A percentile compares a stretch with the other conserved stretches of the same genome.
phyloP scores from a whole-genome alignment of 2,797 vertebrate genomes.

The Lepidocolaptes lacrymiger region DNA sequence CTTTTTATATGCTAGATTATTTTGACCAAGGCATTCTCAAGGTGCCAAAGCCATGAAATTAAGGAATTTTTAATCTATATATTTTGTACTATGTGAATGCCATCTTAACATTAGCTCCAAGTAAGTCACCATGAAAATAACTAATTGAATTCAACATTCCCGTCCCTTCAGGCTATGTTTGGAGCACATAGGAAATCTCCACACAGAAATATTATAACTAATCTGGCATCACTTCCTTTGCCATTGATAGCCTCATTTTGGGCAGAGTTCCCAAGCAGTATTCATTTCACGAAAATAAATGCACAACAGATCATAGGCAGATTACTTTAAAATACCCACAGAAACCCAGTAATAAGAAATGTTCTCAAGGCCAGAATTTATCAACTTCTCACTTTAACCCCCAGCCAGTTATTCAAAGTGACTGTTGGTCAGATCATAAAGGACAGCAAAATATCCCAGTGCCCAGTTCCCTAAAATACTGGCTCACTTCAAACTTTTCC shows the following conservation, averaged over 20 bases:
- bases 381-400: not conserved
- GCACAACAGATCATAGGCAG: not conserved
- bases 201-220: not conserved
- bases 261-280: not conserved
- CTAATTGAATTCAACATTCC: not conserved
- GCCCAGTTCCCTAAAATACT: not conserved
- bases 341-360: not conserved
- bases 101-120: not conserved
- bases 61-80: not conserved
- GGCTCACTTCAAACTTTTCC: not conserved
- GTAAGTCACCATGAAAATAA: not conserved
- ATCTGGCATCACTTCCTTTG: conserved; percentile 3
- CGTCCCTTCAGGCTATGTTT: not conserved
- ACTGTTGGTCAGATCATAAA: not conserved
- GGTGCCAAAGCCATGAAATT: not conserved
- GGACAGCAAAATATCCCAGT: not conserved
- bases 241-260: not conserved
- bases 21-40: not conserved
- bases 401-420: not conserved
- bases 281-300: not conserved
- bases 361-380: not conserved
- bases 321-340: not conserved
- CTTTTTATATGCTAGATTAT: not conserved
- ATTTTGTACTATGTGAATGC: not conserved
- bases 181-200: not conserved